Percentiles rank a stretch among this genome's conserved stretches.
Evolutionary conservation across 1,140 invertebrate species (phyloP).

Genomic region (Drosophila nebulosa): DNA sequence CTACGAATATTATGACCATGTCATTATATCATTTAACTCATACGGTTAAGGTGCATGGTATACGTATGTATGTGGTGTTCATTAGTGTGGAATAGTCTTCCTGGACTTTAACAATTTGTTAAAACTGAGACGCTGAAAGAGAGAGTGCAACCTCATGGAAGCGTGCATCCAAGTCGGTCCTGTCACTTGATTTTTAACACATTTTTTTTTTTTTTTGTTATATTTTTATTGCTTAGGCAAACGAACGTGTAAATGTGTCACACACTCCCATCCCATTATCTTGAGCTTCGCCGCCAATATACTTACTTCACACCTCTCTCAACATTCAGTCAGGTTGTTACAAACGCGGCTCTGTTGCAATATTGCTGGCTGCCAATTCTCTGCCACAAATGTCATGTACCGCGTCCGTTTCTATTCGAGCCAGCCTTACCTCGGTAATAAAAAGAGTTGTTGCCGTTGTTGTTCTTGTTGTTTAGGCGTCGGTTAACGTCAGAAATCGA

Average conservation of each 20-base stretch:
- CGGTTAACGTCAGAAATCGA: constrained; percentile 75
- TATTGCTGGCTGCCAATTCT: constrained; percentile 58
- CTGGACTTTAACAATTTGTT: too few relatives aligned
- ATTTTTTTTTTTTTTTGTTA: not conserved
- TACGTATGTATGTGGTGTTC: too few relatives aligned
- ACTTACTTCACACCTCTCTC: not conserved
- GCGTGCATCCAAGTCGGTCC: too few relatives aligned
- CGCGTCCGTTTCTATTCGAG: constrained; percentile 65
- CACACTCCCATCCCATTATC: not conserved
- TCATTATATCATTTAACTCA: too few relatives aligned
- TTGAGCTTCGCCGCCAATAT: constrained; percentile 51
- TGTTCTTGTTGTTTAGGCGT: constrained; percentile 66
- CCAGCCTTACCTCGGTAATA: constrained; percentile 15
- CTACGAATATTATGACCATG: too few relatives aligned
- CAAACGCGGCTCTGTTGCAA: constrained; percentile 31
- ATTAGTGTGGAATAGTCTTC: too few relatives aligned
- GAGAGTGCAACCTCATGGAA: too few relatives aligned
- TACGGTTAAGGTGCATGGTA: too few relatives aligned
- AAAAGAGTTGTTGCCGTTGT: constrained; percentile 39
- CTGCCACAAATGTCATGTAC: constrained; percentile 73
- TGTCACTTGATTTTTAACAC: too few relatives aligned
- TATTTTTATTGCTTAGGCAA: not conserved
- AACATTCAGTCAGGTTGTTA: constrained; percentile 36
- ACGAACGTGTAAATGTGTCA: not conserved
- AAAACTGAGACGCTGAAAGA: too few relatives aligned